These are phyloP conservation scores for Listronotus oregonensis DNA, from an alignment of 1,140 invertebrate genomes.

Conservation along the genomic window DNA sequence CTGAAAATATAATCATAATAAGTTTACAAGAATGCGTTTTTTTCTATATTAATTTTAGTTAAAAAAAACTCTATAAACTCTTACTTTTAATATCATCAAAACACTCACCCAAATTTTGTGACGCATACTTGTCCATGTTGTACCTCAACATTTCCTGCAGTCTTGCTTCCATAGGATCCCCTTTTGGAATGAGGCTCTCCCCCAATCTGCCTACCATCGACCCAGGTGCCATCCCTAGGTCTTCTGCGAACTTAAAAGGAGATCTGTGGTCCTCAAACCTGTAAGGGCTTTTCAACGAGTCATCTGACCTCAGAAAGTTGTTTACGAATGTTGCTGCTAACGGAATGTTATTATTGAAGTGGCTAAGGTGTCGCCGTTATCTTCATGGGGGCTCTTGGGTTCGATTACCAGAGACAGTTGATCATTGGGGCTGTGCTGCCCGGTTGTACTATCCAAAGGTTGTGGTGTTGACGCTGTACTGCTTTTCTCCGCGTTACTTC, in stretches of 20 bases:
- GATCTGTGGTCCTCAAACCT: constrained; percentile 74
- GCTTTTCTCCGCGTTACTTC: constrained; percentile 51
- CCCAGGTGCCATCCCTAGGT: constrained; percentile 69
- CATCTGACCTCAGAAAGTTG: constrained; percentile 59
- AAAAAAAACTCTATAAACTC: too few relatives aligned
- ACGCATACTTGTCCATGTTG: constrained; percentile 93
- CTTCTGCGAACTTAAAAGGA: constrained; percentile 78
- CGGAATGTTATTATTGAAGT: constrained; percentile 63
- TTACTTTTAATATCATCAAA: too few relatives aligned
- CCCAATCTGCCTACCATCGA: constrained; percentile 78
- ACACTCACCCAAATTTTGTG: constrained; percentile 72
- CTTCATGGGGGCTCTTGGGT: constrained; percentile 63
- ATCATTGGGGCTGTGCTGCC: constrained; percentile 43
- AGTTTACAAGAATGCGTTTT: neutral
- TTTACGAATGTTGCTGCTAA: constrained; percentile 55
- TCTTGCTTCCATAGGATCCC: constrained; percentile 88
- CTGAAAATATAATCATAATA: constrained; percentile 51
- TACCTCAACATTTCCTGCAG: constrained; percentile 91
- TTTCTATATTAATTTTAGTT: too few relatives aligned
- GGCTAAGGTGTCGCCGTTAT: constrained; percentile 60
- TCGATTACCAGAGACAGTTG: constrained; percentile 45
- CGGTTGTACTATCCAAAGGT: constrained; percentile 40
- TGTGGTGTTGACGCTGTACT: constrained; percentile 54
- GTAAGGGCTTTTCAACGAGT: constrained; percentile 70
- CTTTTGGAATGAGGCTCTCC: constrained; percentile 86